These are phyloP conservation scores for Erebia epiphron DNA, from an alignment of 2,888 invertebrate species.

Conservation along the genomic window DNA sequence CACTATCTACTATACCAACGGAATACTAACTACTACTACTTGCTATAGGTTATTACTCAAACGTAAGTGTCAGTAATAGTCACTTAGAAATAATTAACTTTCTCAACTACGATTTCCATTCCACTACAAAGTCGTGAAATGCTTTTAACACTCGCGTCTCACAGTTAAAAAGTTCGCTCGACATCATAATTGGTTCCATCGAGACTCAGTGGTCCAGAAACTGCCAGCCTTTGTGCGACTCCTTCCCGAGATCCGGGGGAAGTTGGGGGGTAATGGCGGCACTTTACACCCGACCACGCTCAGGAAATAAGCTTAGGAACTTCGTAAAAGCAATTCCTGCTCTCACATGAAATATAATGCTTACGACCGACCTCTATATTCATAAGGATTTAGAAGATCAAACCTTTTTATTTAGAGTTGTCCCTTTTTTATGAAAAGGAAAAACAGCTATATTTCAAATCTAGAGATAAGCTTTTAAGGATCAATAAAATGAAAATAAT, in stretches of 20 bases:
- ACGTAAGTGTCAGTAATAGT: background rate
- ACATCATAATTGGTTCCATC: constrained; percentile 64
- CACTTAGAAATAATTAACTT: constrained; percentile 16
- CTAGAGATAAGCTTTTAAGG: background rate
- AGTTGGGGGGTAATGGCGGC: constrained; percentile 72
- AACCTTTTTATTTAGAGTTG: constrained; percentile 54
- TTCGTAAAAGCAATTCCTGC: constrained; percentile 80
- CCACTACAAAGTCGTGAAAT: constrained; percentile 25
- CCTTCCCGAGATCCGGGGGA: constrained; percentile 50
- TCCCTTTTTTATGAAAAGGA: constrained; percentile 46
- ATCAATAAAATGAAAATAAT: too few species aligned
- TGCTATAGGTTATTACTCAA: background rate
- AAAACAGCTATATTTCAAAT: background rate
- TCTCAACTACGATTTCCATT: background rate
- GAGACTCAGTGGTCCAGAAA: constrained; percentile 69
- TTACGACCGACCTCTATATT: constrained; percentile 75
- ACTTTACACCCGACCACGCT: constrained; percentile 76
- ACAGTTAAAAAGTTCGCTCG: constrained; percentile 36
- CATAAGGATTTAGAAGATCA: constrained; percentile 76
- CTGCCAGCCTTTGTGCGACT: constrained; percentile 63
- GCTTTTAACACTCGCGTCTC: constrained; percentile 32
- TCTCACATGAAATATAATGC: constrained; percentile 79
- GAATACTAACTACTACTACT: background rate
- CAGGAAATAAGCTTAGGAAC: constrained; percentile 83
- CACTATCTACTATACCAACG: too few species aligned